Base-by-base conservation (phyloP, 2,888 invertebrate genomes). In the Nephrocerus scutellatus region DNA sequence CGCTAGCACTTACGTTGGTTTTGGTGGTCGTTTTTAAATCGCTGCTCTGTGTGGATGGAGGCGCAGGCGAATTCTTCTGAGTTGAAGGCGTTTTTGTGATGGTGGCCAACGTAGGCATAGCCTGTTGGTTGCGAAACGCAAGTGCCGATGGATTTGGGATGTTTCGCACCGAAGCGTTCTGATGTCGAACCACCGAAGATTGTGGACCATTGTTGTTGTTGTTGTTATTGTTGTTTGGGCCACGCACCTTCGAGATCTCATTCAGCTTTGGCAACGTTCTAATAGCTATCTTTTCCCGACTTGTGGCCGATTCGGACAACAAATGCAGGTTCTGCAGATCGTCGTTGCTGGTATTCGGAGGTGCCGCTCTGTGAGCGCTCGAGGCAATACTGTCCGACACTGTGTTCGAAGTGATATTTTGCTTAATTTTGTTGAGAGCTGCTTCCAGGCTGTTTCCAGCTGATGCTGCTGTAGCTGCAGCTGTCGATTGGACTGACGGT, bases 111-210 rank as follows among this genome's bases (percentile, higher is more conserved):
- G 47, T 50, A 12, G 52, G 48, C 30, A 55, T 32, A 8, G 49
- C 44, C 10, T 55, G 52, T 47, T 63, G 64, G 52, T 76, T 75
- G 43, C 76, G 71, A 48, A 73, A 70, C 25, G 76, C 72, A 49
- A 79, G 49, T 7, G 75, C 70, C 35, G 77, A 77, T 5, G 78
- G 78, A 62, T 79, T 78, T 5, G 79, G 78, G 46, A 79, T 79
- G 50, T 75, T 77, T 26, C 79, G 66, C 18, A 79, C 75, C 15
- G 72, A 74, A 40, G 77, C 76, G 54, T 78, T 79, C 45, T 68
- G 68, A 12, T 65, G 68, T 10, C 57, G 72, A 64, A 52, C 57
- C 13, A 65, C 54, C 8, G 57, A 46, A 35, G 53, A 54, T 30
- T 48, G 48, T 36, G 57, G 57, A 32, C 56, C 50, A 49, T 63